These are phyloP conservation scores for Diceros bicornis DNA, from an alignment of 2,797 vertebrate genomes.

Conservation along the genomic window DNA sequence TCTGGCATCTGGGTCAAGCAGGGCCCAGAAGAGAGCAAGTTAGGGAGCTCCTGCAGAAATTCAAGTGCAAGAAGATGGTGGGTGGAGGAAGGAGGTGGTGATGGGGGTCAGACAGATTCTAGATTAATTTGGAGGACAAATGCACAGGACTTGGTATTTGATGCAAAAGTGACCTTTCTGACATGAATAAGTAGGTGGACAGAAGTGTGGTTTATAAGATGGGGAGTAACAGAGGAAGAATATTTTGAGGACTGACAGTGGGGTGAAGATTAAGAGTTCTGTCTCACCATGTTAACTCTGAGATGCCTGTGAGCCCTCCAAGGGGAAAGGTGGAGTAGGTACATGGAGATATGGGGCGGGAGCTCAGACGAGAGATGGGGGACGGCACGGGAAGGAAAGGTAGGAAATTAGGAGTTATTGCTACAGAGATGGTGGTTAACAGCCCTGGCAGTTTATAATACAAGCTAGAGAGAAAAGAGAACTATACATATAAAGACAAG, in stretches of 20 bases:
- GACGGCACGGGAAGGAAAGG: background rate
- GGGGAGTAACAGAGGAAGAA: too few relatives aligned
- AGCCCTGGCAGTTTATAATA: background rate
- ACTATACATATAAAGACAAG: background rate
- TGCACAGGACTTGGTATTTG: background rate
- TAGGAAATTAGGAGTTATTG: background rate
- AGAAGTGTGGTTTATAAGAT: background rate
- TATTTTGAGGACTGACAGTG: background rate
- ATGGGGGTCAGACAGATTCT: background rate
- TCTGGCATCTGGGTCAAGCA: background rate
- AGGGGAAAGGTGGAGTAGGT: background rate
- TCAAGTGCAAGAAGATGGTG: background rate
- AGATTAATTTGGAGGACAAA: background rate
- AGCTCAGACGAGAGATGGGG: background rate
- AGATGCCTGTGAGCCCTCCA: background rate
- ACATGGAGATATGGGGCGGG: background rate
- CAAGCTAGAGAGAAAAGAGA: background rate
- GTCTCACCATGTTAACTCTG: fast-evolving
- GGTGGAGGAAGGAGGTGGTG: background rate
- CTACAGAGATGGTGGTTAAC: background rate
- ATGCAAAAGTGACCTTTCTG: background rate
- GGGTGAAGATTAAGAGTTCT: background rate
- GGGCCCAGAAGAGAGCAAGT: background rate
- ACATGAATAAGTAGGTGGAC: too few relatives aligned
- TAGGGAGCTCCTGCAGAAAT: background rate